These are phyloP conservation scores for Astyanax mexicanus DNA, from an alignment of 2,797 vertebrate genomes.

Conservation along the genomic window DNA sequence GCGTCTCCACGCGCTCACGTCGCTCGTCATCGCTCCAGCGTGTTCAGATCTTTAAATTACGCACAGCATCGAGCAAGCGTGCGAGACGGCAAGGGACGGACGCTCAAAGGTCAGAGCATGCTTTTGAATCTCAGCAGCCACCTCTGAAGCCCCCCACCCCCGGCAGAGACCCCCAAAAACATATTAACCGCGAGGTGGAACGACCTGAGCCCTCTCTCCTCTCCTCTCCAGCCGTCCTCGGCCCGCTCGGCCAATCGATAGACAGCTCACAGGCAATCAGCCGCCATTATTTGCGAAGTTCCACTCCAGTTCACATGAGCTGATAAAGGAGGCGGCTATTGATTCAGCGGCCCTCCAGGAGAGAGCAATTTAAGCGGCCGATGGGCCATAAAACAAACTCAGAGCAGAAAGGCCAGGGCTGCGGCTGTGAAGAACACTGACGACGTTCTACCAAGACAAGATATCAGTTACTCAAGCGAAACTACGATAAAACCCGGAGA, in stretches of 20 bases:
- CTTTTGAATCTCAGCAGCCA: too few relatives aligned
- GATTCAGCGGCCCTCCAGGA: slow-evolving; percentile 83
- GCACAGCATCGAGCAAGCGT: background rate
- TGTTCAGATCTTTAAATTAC: slow-evolving; percentile 4
- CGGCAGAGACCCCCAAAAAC: slow-evolving; percentile 22
- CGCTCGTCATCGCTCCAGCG: slow-evolving; percentile 25
- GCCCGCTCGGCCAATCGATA: slow-evolving; percentile 74
- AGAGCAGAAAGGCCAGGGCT: slow-evolving; percentile 67
- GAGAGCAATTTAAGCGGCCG: slow-evolving; percentile 85
- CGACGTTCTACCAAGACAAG: too few relatives aligned
- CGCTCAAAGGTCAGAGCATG: slow-evolving; percentile 29
- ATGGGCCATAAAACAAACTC: slow-evolving; percentile 83
- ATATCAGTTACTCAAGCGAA: too few relatives aligned
- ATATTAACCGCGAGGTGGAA: slow-evolving; percentile 51
- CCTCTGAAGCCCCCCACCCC: slow-evolving; percentile 11
- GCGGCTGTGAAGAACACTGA: too few relatives aligned
- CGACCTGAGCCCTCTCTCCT: slow-evolving; percentile 11
- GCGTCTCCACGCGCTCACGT: slow-evolving; percentile 4
- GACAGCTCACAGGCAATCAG: slow-evolving; percentile 85
- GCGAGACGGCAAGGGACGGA: slow-evolving; percentile 38
- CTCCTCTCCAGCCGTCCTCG: slow-evolving; percentile 48
- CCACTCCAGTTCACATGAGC: slow-evolving; percentile 90
- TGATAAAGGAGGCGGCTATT: slow-evolving; percentile 85
- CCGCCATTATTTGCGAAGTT: slow-evolving; percentile 90
- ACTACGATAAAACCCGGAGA: too few relatives aligned